Conservation (phyloP, 2,113 vertebrate species). For the Axis porcinus region DNA sequence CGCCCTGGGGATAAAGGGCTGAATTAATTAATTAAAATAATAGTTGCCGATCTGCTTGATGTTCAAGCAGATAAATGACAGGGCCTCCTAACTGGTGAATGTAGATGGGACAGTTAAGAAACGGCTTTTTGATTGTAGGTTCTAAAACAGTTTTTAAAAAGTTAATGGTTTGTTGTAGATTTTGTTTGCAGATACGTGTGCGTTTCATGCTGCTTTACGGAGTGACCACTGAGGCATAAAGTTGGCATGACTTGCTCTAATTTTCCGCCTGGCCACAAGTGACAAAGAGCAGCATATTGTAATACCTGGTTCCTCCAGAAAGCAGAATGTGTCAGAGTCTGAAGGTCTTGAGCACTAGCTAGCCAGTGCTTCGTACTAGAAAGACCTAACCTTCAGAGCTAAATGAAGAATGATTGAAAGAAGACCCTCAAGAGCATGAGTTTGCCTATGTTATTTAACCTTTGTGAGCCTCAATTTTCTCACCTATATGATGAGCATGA, state of each 20-base stretch:
- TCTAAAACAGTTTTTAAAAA: not conserved
- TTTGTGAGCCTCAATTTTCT: not conserved
- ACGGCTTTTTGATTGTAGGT: not conserved
- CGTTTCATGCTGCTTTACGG: not conserved
- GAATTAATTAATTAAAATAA: conserved; percentile 67
- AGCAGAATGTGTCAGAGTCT: not conserved
- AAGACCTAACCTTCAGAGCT: not conserved
- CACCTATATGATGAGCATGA: not conserved
- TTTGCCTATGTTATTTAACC: not conserved
- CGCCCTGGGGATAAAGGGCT: not conserved
- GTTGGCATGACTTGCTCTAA: not conserved
- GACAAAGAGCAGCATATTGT: not conserved
- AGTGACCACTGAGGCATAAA: not conserved
- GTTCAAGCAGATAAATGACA: conserved; percentile 43
- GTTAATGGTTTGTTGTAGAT: not conserved
- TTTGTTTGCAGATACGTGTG: not conserved
- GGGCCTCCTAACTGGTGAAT: conserved; percentile 16
- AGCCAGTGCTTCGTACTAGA: not conserved
- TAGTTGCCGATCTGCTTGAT: conserved; percentile 38
- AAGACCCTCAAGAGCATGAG: not conserved
- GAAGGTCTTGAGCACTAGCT: not conserved
- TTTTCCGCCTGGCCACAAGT: conserved; percentile 11
- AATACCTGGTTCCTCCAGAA: not conserved
- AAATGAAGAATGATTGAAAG: not conserved
- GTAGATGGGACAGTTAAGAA: not conserved